Evolutionary conservation across 1,140 invertebrate genomes (phyloP).

Genomic region (Saxidomus purpurata): DNA sequence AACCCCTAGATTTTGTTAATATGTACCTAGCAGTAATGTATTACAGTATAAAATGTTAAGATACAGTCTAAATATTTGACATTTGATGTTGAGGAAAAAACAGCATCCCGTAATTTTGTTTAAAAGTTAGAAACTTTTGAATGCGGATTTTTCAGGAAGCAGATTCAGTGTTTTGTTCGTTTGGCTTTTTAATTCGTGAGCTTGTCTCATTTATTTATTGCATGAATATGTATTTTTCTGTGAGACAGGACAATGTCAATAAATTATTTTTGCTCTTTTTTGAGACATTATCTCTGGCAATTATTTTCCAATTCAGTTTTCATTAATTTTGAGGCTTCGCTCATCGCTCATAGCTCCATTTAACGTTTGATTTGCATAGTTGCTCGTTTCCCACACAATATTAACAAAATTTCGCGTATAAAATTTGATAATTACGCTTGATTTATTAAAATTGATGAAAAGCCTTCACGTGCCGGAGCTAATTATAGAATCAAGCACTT

Average conservation of each 20-base stretch:
- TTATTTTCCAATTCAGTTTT: slow-evolving; percentile 35
- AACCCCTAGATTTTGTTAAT: no score
- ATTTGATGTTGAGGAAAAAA: no score
- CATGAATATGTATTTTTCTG: not conserved
- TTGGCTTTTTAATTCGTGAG: no score
- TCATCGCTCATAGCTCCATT: slow-evolving; percentile 29
- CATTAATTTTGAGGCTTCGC: slow-evolving; percentile 17
- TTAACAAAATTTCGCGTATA: slow-evolving; percentile 13
- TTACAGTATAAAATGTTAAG: no score
- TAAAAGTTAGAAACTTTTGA: no score
- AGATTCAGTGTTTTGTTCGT: no score
- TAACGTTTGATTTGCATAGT: slow-evolving; percentile 45
- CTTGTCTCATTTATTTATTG: no score
- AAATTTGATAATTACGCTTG: slow-evolving; percentile 50
- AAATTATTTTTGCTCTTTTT: slow-evolving; percentile 18
- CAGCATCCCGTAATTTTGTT: no score
- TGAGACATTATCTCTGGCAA: slow-evolving; percentile 9
- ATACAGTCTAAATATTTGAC: no score
- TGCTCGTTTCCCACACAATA: slow-evolving; percentile 16
- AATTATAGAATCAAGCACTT: slow-evolving; percentile 24
- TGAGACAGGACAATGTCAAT: not conserved
- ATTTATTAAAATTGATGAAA: slow-evolving; percentile 58
- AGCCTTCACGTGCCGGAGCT: slow-evolving; percentile 2
- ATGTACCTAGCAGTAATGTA: no score
- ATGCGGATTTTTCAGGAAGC: no score